A percentile compares a stretch with the other conserved stretches of the same genome.
These are phyloP conservation scores for Drosophila meridiana DNA, from an alignment of 2,888 invertebrate genomes.

Conservation along the genomic window DNA sequence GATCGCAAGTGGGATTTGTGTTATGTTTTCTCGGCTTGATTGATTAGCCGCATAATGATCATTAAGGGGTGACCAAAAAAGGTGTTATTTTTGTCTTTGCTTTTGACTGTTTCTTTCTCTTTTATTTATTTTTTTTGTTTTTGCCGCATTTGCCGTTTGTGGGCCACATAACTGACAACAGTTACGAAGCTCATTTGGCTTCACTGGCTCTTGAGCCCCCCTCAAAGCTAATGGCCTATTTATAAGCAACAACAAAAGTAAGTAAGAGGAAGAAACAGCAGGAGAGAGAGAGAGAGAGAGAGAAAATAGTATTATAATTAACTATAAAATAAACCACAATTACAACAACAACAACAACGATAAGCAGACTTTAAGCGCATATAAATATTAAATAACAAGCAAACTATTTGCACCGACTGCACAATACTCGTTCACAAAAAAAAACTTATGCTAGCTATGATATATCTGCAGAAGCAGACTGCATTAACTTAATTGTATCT, in stretches of 20 bases:
- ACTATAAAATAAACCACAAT: conserved; percentile 25
- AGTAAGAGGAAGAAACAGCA: not conserved
- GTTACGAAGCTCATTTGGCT: conserved; percentile 43
- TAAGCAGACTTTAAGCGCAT: conserved; percentile 16
- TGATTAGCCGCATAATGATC: conserved; percentile 26
- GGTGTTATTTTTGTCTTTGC: conserved; percentile 9
- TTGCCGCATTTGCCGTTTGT: conserved; percentile 52
- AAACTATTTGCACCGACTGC: not conserved
- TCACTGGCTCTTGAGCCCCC: not conserved
- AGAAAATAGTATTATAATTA: conserved; percentile 18
- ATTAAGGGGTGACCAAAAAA: conserved; percentile 9
- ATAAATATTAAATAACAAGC: conserved; percentile 1
- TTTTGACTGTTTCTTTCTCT: not conserved
- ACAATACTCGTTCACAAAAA: not conserved
- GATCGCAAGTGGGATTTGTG: not conserved
- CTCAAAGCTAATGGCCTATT: conserved; percentile 57
- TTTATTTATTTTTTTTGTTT: conserved; percentile 6
- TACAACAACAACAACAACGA: not conserved
- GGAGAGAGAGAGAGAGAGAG: not conserved
- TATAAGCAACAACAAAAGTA: conserved; percentile 25
- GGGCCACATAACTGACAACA: conserved; percentile 73
- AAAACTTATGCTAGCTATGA: too few relatives aligned
- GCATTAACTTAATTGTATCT: too few relatives aligned
- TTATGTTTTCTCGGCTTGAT: conserved; percentile 1
- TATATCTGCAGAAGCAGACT: too few relatives aligned